Evolutionary conservation across 2,888 invertebrate genomes (phyloP), one percentile per base, ranked within the genome.

Genomic region (Plusia festucae): DNA sequence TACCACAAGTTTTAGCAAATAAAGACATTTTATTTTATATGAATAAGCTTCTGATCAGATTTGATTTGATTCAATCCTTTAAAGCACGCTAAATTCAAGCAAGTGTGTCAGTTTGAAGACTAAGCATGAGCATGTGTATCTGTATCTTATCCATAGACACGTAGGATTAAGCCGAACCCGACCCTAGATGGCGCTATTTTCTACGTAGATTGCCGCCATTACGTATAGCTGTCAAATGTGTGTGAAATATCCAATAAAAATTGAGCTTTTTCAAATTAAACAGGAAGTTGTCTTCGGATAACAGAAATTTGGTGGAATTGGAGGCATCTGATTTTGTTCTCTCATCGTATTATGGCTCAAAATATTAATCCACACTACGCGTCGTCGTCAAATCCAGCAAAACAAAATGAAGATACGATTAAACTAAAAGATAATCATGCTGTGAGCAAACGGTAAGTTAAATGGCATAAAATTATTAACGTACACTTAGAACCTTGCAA

Each of bases 321-420:
- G 73, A 82, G 81, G 86, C 88, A 90, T 88, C 84, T 83, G 71
- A 87, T 87, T 88, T 88, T 84, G 76, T 79, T 76, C 49, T 52
- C 75, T 85, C 81, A 79, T 86, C 71, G 79, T 88, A 93, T 79
- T 89, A 98, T 98, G 98, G 98, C 98, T 91, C 98, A 98, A 95
- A 98, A 98, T 95, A 97, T 98, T 82, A 98, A 98, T 93, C 98
- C 98, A 78, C 97, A 97, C 88, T 96, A 96, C 87, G 96, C 97
- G 76, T 96, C 96, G 76, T 96, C 97, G 83, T 96, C 97, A 72
- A 96, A 97, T 89, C 96, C 96, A 77, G 95, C 96, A 75, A 98
- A 98, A 96, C 97, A 97, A 82, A 97, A 96, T 89, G 97, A 98
- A 90, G 98, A 97, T 88, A 97, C 97, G 80, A 97, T 97, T 87